phyloP scores from a whole-genome alignment of 2,888 invertebrate genomes.

The Alsophila aescularia region DNA sequence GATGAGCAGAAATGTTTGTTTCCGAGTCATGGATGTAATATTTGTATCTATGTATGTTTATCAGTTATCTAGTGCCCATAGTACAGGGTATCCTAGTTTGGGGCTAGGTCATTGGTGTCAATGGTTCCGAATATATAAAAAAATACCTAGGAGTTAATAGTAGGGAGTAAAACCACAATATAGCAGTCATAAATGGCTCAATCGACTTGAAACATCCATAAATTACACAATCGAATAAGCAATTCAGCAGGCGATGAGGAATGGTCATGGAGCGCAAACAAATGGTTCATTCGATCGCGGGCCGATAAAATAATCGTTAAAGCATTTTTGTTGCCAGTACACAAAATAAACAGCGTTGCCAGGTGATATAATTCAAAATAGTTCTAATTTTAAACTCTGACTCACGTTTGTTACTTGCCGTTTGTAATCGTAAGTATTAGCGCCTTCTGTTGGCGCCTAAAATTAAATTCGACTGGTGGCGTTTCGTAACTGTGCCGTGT shows the following conservation, averaged over 20 bases:
- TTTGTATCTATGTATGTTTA: too few species aligned
- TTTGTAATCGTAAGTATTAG: slow-evolving; percentile 48
- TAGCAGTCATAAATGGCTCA: slow-evolving; percentile 23
- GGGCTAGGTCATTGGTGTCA: too few species aligned
- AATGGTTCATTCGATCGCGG: slow-evolving; percentile 17
- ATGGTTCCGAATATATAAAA: too few species aligned
- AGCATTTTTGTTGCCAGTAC: slow-evolving; percentile 25
- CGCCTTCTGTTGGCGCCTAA: slow-evolving; percentile 61
- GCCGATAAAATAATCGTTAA: slow-evolving; percentile 25
- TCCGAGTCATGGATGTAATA: too few species aligned
- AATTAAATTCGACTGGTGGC: slow-evolving; percentile 60
- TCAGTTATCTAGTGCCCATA: too few species aligned
- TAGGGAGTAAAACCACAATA: not conserved
- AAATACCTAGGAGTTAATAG: not conserved
- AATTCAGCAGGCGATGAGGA: slow-evolving; percentile 19
- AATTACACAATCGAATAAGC: slow-evolving; percentile 19
- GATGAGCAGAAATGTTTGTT: too few species aligned
- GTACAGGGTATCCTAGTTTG: too few species aligned
- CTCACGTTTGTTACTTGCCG: slow-evolving; percentile 57
- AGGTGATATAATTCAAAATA: slow-evolving; percentile 61
- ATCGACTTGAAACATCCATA: slow-evolving; percentile 13
- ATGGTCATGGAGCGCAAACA: slow-evolving; percentile 20
- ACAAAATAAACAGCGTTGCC: slow-evolving; percentile 53
- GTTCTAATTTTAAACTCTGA: slow-evolving; percentile 56
- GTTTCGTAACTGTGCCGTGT: slow-evolving; percentile 57